Evolutionary conservation across 2,888 invertebrate species (phyloP).

Genomic region (Phoenoteleia sp.): DNA sequence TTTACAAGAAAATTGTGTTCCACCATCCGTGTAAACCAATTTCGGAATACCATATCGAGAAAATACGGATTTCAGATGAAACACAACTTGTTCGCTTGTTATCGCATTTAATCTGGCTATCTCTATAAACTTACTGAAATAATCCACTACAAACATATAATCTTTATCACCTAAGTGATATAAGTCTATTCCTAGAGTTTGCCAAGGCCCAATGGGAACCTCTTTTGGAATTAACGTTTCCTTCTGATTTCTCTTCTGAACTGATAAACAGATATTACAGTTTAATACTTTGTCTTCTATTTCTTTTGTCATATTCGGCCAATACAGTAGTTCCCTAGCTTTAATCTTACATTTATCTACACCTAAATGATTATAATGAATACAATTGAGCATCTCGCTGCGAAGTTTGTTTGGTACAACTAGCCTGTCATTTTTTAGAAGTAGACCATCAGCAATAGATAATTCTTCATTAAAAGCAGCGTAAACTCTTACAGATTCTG

Average conservation of each 20-base stretch:
- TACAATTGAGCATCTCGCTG: conserved; percentile 43
- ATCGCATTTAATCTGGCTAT: conserved; percentile 16
- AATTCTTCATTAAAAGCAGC: conserved; percentile 64
- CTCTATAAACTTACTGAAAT: conserved; percentile 65
- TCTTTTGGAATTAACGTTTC: conserved; percentile 1
- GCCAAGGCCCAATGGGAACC: conserved; percentile 56
- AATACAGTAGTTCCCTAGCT: conserved; percentile 63
- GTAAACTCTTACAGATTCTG: conserved; percentile 56
- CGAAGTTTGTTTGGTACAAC: conserved; percentile 60
- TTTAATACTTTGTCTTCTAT: conserved; percentile 47
- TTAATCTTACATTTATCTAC: conserved; percentile 57
- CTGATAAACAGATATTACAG: conserved; percentile 46
- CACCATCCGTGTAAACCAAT: conserved; percentile 57
- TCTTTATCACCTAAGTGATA: conserved; percentile 43
- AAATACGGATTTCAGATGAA: conserved; percentile 47
- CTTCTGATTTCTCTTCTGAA: conserved; percentile 33
- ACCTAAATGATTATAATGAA: conserved; percentile 68
- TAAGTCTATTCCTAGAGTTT: conserved; percentile 55
- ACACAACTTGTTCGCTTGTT: conserved; percentile 17
- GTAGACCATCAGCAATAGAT: conserved; percentile 47
- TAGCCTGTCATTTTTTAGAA: conserved; percentile 60
- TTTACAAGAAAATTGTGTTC: conserved; percentile 43
- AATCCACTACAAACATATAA: conserved; percentile 55
- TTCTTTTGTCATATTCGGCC: conserved; percentile 62
- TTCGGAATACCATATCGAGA: conserved; percentile 40